Conservation (phyloP, 2,113 vertebrate genomes). For the Antechinus flavipes region DNA sequence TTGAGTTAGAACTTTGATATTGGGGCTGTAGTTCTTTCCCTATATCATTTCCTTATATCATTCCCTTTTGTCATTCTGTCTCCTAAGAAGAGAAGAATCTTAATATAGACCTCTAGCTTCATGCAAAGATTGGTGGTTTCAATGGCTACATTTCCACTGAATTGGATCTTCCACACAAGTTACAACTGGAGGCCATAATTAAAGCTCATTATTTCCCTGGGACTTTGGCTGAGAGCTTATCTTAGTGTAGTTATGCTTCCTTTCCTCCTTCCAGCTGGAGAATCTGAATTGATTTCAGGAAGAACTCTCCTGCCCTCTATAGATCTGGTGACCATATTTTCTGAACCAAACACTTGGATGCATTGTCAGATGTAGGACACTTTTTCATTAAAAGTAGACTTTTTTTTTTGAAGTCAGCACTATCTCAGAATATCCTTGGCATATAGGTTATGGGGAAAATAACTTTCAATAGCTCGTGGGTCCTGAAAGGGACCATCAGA, state of each 20-base stretch:
- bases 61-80: neutral
- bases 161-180: neutral
- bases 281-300: neutral
- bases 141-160: too few relatives aligned
- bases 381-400: neutral
- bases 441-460: neutral
- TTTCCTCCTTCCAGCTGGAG: neutral
- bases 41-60: neutral
- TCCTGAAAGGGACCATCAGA: neutral
- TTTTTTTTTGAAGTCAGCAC: neutral
- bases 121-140: neutral
- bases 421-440: neutral
- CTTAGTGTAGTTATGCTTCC: neutral
- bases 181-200: neutral
- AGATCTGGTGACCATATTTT: neutral
- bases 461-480: neutral
- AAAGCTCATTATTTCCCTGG: neutral
- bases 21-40: neutral
- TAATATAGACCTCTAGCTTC: neutral
- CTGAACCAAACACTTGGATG: neutral
- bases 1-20: neutral
- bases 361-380: neutral
- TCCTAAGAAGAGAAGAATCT: neutral
- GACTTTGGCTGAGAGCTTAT: neutral
- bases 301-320: neutral